These are phyloP conservation scores for Candidula unifasciata DNA, from an alignment of 2,888 invertebrate genomes.

Conservation along the genomic window DNA sequence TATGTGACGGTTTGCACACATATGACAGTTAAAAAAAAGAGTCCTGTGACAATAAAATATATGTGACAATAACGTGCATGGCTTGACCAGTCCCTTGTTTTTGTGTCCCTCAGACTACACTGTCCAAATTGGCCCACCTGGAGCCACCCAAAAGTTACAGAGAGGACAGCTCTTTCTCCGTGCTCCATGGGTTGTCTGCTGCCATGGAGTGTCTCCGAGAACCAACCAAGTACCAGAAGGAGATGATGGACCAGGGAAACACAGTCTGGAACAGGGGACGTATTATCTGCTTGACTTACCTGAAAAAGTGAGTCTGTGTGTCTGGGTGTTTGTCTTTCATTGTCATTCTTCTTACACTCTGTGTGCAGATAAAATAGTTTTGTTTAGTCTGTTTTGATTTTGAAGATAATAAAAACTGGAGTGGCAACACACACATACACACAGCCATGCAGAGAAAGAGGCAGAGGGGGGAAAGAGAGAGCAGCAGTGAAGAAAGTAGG, in stretches of 20 bases:
- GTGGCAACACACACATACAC: too few relatives aligned
- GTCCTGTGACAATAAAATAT: too few relatives aligned
- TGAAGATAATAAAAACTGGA: too few relatives aligned
- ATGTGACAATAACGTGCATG: too few relatives aligned
- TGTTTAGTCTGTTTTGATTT: background rate
- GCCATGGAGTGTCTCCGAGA: constrained; percentile 92
- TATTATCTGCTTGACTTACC: constrained; percentile 93
- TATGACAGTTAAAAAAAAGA: too few relatives aligned
- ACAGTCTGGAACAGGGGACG: constrained; percentile 84
- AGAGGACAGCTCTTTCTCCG: constrained; percentile 74
- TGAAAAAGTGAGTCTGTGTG: constrained; percentile 80
- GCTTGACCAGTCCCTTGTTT: background rate
- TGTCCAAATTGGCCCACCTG: constrained; percentile 86
- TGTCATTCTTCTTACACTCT: too few relatives aligned
- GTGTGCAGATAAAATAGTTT: background rate
- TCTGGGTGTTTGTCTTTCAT: background rate
- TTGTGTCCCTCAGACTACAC: constrained; percentile 56
- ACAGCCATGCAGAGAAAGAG: too few relatives aligned
- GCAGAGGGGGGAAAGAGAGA: too few relatives aligned
- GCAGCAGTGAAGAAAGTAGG: too few relatives aligned
- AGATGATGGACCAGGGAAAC: constrained; percentile 79
- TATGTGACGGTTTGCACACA: too few relatives aligned
- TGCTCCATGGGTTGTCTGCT: constrained; percentile 89
- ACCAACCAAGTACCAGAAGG: constrained; percentile 86
- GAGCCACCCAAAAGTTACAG: constrained; percentile 79